These are phyloP conservation scores for Rotaria socialis DNA, from an alignment of 2,888 invertebrate genomes.

Conservation along the genomic window DNA sequence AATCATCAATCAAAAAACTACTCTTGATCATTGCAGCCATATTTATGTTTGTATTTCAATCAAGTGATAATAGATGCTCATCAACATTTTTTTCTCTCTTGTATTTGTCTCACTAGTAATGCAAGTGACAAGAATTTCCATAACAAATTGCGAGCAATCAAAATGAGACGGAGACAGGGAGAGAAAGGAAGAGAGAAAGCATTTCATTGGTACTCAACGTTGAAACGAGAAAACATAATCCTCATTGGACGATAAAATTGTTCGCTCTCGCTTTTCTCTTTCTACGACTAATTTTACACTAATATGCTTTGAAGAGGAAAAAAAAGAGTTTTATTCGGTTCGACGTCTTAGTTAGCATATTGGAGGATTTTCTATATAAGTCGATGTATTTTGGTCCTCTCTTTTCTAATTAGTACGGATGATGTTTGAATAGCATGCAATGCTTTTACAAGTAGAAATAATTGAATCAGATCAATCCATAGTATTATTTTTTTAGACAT, in stretches of 20 bases:
- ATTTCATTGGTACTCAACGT: neutral
- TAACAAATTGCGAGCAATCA: slow-evolving; percentile 25
- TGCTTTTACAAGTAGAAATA: slow-evolving; percentile 26
- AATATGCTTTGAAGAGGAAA: slow-evolving; percentile 32
- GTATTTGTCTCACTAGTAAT: neutral
- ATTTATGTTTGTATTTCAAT: slow-evolving; percentile 23
- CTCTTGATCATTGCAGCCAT: slow-evolving; percentile 10
- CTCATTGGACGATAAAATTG: neutral
- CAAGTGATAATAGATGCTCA: slow-evolving; percentile 32
- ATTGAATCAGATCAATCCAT: slow-evolving; percentile 19
- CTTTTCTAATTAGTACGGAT: slow-evolving; percentile 29
- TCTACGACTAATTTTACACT: neutral
- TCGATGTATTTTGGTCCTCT: slow-evolving; percentile 19
- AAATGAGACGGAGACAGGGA: neutral
- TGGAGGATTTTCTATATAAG: slow-evolving; percentile 14
- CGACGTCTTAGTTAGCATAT: slow-evolving; percentile 12
- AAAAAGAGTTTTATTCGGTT: neutral
- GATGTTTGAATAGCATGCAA: slow-evolving; percentile 32
- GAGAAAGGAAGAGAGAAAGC: neutral
- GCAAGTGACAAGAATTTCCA: neutral
- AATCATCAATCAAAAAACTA: slow-evolving; percentile 23
- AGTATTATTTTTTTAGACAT: slow-evolving; percentile 24
- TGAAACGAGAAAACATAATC: neutral
- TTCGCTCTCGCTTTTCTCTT: neutral
- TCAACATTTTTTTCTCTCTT: slow-evolving; percentile 22